A percentile compares a stretch with the other conserved stretches of the same genome.
These are phyloP conservation scores for Lethrus apterus DNA, from an alignment of 1,140 invertebrate species.

Conservation along the genomic window DNA sequence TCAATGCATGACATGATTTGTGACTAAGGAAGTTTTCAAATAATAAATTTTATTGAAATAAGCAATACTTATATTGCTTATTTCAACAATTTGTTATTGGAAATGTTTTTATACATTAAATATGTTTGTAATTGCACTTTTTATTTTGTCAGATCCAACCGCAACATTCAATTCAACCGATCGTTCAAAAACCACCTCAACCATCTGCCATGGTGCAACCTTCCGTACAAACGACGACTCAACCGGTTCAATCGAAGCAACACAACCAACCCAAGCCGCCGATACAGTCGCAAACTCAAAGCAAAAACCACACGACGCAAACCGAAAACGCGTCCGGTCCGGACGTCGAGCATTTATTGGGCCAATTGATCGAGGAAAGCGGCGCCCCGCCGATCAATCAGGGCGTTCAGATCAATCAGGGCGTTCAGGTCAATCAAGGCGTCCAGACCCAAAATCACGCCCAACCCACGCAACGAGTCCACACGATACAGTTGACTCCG, in stretches of 20 bases:
- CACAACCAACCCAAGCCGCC: conserved; percentile 17
- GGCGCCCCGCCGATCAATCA: conserved; percentile 10
- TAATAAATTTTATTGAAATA: too few relatives aligned
- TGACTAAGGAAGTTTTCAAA: too few relatives aligned
- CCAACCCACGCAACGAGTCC: conserved; percentile 42
- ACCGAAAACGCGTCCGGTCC: conserved; percentile 22
- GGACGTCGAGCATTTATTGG: conserved; percentile 44
- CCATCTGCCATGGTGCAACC: conserved; percentile 17
- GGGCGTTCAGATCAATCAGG: conserved; percentile 7
- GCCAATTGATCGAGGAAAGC: conserved; percentile 40
- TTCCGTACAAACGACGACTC: conserved; percentile 20
- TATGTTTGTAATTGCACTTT: too few relatives aligned
- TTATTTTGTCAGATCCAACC: conserved; percentile 10
- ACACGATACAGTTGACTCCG: conserved; percentile 52
- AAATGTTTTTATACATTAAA: too few relatives aligned
- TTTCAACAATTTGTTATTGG: too few relatives aligned
- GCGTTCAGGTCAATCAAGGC: not conserved
- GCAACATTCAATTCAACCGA: conserved; percentile 2
- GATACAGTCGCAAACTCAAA: conserved; percentile 17
- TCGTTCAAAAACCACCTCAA: conserved; percentile 4
- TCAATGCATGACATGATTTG: too few relatives aligned
- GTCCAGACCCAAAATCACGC: conserved; percentile 9
- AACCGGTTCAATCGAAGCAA: conserved; percentile 1
- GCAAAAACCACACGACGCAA: conserved; percentile 10
- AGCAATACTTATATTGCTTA: too few relatives aligned